Base-by-base conservation (phyloP, 2,797 vertebrate species). In the Macroramphosus scolopax region DNA sequence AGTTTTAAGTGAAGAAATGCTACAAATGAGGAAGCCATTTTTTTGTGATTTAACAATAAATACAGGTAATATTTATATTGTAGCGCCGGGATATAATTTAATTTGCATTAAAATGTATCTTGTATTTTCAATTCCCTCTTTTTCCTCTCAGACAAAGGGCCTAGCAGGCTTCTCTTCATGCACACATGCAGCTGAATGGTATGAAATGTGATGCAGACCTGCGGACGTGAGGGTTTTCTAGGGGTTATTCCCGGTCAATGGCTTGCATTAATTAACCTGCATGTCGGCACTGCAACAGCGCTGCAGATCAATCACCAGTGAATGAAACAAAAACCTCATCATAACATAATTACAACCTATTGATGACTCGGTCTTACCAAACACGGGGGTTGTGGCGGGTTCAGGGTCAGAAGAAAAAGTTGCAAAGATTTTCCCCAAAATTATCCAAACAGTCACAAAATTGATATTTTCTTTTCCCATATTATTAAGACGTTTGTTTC, bases 381-480 rank as follows among this genome's bases (percentile, higher is more conserved):
- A 87, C 46, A 17, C 51, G 15, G 52, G 32, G 40, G 1, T 14
- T 29, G 45, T 68, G 52, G 50, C 70, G 48, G 51, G 18, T 50
- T 78, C 80, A 37, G 68, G 66, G 11, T 68, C 72, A 58, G 64
- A 79, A 50, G 82, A 85, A 77, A 85, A 81, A 58, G 74, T 59
- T 64, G 53, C 63, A 66, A 59, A 68, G 25, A 85, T 47, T 24
- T 85, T 77, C 13, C 71, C 72, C 58, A 81, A 77, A 77, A 65
- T 65, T 67, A 90, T 88, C 87, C 87, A 88, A 72, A 82, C 38
- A 36, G 82, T 62, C 17, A 84, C 63, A 76, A 89, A 68, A 36
- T 1, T 17, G 5, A 75, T 65, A 17, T 71, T 83, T 80, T 72
- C 56, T 54, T 75, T 85, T 68, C 84, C 88, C 91, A 91, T 92